Evolutionary conservation across 2,888 invertebrate genomes (phyloP), one percentile per base, ranked within the genome.

Genomic region (Sminthurides aquaticus): DNA sequence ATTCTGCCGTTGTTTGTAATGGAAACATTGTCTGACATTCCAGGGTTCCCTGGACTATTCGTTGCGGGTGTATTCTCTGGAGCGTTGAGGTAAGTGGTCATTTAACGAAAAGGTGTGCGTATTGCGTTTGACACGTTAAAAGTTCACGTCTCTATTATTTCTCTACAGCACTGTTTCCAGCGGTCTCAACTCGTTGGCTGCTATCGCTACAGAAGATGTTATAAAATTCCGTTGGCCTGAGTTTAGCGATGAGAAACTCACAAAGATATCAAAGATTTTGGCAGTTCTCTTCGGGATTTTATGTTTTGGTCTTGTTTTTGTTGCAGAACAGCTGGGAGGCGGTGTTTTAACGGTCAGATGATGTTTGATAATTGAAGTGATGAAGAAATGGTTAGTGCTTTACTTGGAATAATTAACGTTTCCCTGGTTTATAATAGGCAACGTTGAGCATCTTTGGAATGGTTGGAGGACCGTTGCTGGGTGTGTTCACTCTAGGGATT

Each of bases 21-120:
- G 82, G 86, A 87, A 67, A 85, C 86, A 66, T 83, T 95, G 77
- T 89, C 90, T 0, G 78, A 83, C 57, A 80, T 87, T 34, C 85
- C 84, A 43, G 71, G 71, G 0, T 80, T 94, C 1, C 88, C 94
- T 1, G 95, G 96, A 1, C 86, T 96, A 75, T 96, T 97, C 79
- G 94, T 96, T 0, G 91, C 96, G 2, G 94, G 95, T 24, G 90
- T 97, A 67, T 97, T 96, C 78, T 93, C 94, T 52, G 96, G 95
- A 1, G 94, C 95, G 76, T 84, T 72, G 24, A 70, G 71, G 70
- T 71, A 18, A 29, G 28, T 28, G 48, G 24, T 24, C 18, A 43
- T 43, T 43, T 43, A 11, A 18, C n/a, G n/a, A n/a, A n/a, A n/a
- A n/a, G n/a, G n/a, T n/a, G n/a, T n/a, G n/a, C n/a, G n/a, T n/a